These are phyloP conservation scores for Eristalis tenax DNA, from an alignment of 2,888 invertebrate species.

Conservation along the genomic window DNA sequence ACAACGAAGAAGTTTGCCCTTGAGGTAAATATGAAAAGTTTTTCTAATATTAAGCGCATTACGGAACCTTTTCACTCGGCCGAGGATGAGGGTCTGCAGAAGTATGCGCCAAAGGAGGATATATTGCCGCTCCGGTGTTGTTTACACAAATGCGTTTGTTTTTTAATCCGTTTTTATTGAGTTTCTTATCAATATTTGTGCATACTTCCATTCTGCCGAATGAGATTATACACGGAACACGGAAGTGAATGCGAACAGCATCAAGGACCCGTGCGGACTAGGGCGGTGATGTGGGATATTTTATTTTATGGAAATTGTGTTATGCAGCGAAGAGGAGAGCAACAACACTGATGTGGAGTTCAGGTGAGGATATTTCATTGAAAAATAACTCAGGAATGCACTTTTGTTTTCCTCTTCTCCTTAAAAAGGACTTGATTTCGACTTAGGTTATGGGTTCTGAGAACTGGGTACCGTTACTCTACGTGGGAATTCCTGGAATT, in stretches of 20 bases:
- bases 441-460: no score
- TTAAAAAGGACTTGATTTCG: no score
- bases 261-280: no score
- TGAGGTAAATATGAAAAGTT: constrained; percentile 58
- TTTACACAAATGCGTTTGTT: constrained; percentile 31
- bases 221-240: background rate
- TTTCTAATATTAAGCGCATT: constrained; percentile 33
- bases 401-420: no score
- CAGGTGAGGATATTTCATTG: no score
- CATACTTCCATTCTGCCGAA: background rate
- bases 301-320: background rate
- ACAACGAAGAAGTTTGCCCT: constrained; percentile 25
- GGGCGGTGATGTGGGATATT: background rate
- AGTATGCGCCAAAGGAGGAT: background rate
- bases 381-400: no score
- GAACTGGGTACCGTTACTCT: no score
- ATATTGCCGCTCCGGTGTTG: constrained; percentile 9
- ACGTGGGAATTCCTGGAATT: no score
- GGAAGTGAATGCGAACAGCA: no score
- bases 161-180: constrained; percentile 33
- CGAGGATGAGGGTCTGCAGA: background rate
- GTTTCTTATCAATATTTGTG: constrained; percentile 20
- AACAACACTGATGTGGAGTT: background rate
- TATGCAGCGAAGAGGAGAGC: background rate
- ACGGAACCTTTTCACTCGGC: constrained; percentile 2